Conservation (phyloP, 2,113 vertebrate genomes). For the Bos indicus region DNA sequence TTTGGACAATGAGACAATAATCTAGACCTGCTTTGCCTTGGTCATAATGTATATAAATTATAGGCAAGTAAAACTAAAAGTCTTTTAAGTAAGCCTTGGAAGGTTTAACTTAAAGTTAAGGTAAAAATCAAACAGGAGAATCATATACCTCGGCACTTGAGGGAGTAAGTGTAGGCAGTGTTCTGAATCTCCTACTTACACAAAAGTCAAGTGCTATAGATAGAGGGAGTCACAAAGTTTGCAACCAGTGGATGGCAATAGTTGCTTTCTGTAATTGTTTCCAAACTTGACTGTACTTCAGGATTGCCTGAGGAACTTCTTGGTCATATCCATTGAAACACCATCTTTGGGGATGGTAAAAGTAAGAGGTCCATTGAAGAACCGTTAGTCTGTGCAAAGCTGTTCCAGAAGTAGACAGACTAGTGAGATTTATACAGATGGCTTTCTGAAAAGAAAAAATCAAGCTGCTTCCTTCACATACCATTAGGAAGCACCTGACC, state of each 20-base stretch:
- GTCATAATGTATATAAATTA: slow-evolving; percentile 22
- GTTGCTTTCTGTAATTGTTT: background rate
- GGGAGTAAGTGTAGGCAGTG: background rate
- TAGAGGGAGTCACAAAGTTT: background rate
- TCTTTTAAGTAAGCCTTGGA: background rate
- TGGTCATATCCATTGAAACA: background rate
- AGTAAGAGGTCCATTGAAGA: background rate
- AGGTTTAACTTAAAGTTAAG: background rate
- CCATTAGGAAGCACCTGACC: background rate
- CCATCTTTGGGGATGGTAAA: background rate
- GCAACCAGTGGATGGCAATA: background rate
- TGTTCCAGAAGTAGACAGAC: background rate
- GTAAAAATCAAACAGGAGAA: background rate
- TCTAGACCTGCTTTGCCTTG: background rate
- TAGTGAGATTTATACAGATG: background rate
- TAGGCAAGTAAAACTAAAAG: slow-evolving; percentile 35
- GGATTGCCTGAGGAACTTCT: background rate
- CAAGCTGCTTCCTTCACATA: background rate
- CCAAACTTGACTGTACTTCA: background rate
- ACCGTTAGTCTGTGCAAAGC: background rate
- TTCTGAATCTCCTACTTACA: background rate
- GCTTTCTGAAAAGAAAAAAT: background rate
- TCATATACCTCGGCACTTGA: background rate
- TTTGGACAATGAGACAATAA: slow-evolving; percentile 8
- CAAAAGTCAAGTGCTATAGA: background rate